phyloP scores from a whole-genome alignment of 2,888 invertebrate genomes.

The Rhagophthalmus giganteus region DNA sequence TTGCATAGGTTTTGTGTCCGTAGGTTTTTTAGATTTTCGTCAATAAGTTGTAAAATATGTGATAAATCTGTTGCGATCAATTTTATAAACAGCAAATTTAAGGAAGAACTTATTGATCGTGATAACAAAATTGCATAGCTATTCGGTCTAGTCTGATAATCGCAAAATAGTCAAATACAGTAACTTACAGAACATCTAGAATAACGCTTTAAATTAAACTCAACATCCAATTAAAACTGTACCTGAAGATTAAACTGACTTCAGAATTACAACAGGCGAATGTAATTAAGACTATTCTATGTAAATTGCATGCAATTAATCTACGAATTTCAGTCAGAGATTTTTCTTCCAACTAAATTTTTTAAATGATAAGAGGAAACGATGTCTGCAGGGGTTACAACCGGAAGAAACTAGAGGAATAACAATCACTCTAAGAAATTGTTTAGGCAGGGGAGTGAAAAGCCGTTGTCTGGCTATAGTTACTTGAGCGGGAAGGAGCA shows the following conservation, averaged over 20 bases:
- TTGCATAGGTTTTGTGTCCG: too few species aligned
- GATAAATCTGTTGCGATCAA: too few species aligned
- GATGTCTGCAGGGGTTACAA: conserved; percentile 38
- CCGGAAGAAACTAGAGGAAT: conserved; percentile 39
- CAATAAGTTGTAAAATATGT: too few species aligned
- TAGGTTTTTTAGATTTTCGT: too few species aligned
- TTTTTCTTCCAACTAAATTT: conserved; percentile 38
- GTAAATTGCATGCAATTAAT: conserved; percentile 47
- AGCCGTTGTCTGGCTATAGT: conserved; percentile 40
- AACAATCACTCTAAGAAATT: conserved; percentile 39
- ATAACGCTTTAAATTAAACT: conserved; percentile 20
- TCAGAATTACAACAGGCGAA: conserved; percentile 21
- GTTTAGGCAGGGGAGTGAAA: conserved; percentile 38
- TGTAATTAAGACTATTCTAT: conserved; percentile 44
- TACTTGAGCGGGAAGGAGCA: conserved; percentile 44
- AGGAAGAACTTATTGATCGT: too few species aligned
- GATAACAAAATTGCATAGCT: not conserved
- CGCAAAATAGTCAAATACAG: conserved; percentile 2
- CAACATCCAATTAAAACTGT: conserved; percentile 25
- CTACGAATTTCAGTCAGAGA: conserved; percentile 33
- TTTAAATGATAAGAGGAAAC: conserved; percentile 33
- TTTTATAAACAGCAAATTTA: too few species aligned
- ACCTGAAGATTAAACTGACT: conserved; percentile 25
- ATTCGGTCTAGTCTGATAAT: too few species aligned
- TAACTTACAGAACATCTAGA: conserved; percentile 13